Conservation (phyloP, 2,888 invertebrate genomes). For the Phortica magna region DNA sequence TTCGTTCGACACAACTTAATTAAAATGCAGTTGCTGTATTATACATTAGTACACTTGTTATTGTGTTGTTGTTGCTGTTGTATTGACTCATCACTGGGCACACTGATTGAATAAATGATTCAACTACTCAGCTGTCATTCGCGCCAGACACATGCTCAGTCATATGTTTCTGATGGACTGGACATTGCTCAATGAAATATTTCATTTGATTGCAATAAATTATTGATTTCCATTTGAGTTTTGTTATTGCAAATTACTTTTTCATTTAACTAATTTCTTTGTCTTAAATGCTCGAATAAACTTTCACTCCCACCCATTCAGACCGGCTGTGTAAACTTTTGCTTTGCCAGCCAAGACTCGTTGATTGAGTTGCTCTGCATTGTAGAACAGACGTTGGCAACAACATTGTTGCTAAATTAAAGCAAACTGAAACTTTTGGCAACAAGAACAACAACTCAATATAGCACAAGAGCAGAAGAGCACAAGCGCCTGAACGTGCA, state of each 20-base stretch:
- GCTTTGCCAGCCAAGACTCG: neutral
- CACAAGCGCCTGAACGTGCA: constrained; percentile 36
- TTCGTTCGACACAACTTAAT: neutral
- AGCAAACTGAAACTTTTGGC: constrained; percentile 20
- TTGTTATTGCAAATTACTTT: constrained; percentile 42
- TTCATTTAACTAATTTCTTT: constrained; percentile 41
- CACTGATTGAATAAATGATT: constrained; percentile 45
- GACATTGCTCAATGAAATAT: constrained; percentile 41
- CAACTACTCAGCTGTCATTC: constrained; percentile 31
- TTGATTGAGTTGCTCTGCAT: neutral
- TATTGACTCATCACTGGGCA: constrained; percentile 36
- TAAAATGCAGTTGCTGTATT: neutral
- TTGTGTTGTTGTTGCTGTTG: constrained; percentile 21
- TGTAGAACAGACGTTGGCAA: neutral
- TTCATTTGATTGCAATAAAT: constrained; percentile 52
- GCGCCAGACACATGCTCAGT: neutral
- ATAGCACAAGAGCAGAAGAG: neutral
- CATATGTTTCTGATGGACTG: constrained; percentile 26
- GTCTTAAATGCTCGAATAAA: neutral
- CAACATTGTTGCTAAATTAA: constrained; percentile 26
- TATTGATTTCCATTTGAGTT: constrained; percentile 51
- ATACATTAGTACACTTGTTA: neutral
- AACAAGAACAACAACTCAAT: neutral
- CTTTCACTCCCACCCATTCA: neutral
- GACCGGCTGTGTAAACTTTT: neutral